These are phyloP conservation scores for Rallus limicola DNA, from an alignment of 2,113 vertebrate species.

Conservation along the genomic window DNA sequence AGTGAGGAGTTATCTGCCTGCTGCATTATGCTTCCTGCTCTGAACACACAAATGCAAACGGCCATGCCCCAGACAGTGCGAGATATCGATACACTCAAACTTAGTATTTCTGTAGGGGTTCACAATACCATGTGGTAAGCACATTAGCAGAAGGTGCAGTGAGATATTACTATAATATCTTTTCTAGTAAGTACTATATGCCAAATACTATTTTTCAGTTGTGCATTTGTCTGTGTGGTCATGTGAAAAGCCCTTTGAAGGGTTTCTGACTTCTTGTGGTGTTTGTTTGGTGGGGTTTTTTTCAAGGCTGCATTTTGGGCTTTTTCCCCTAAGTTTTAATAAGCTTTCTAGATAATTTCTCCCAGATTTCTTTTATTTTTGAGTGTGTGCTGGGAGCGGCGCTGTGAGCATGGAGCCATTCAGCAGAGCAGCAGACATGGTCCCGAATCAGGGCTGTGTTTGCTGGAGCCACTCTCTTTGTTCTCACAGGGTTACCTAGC, in stretches of 20 bases:
- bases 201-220: neutral
- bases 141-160: neutral
- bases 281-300: neutral
- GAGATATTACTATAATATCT: constrained; percentile 8
- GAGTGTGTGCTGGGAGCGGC: neutral
- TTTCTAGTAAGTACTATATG: neutral
- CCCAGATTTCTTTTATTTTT: neutral
- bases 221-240: neutral
- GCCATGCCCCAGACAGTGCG: neutral
- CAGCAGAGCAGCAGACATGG: accelerated
- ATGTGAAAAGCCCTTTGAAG: neutral
- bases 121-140: neutral
- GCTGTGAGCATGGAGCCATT: accelerated
- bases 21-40: neutral
- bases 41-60: neutral
- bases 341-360: neutral
- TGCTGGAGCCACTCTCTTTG: accelerated
- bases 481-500: accelerated
- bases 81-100: neutral
- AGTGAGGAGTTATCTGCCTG: constrained; percentile 37
- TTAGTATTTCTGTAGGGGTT: neutral
- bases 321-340: neutral
- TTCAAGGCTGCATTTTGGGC: neutral
- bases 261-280: neutral
- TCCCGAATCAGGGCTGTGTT: accelerated